Percentiles rank a stretch among this genome's conserved stretches.
These are phyloP conservation scores for Aphelinus certus DNA, from an alignment of 1,140 invertebrate genomes.

Conservation along the genomic window DNA sequence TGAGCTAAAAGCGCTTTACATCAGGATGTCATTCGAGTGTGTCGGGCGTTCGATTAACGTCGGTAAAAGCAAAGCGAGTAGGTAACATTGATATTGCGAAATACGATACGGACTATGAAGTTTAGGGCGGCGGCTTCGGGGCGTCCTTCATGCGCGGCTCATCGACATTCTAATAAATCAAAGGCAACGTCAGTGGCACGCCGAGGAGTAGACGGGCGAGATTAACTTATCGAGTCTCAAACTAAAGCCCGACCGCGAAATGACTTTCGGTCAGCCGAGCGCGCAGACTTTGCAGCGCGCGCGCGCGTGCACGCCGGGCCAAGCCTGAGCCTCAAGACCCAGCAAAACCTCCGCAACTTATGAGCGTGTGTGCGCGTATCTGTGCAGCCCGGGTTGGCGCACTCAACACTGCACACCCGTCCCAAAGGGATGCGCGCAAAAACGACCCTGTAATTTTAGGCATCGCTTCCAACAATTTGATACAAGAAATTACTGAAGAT, in stretches of 20 bases:
- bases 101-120: slow-evolving; percentile 6
- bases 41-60: slow-evolving; percentile 1
- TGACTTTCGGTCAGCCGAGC: slow-evolving; percentile 45
- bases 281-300: slow-evolving; percentile 36
- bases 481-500: background rate
- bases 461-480: background rate
- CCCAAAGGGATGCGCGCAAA: background rate
- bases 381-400: background rate
- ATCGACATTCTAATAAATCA: slow-evolving; percentile 57
- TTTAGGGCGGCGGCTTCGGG: background rate
- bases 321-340: slow-evolving; percentile 13
- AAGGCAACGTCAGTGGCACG: slow-evolving; percentile 51
- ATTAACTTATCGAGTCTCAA: slow-evolving; percentile 53
- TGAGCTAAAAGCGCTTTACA: background rate
- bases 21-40: background rate
- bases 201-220: slow-evolving; percentile 53
- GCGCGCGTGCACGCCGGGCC: background rate
- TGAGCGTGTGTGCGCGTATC: background rate
- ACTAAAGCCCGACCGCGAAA: slow-evolving; percentile 45
- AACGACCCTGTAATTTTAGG: slow-evolving; percentile 4
- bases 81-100: background rate
- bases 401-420: no score
- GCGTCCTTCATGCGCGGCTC: slow-evolving; percentile 25
- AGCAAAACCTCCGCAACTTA: slow-evolving; percentile 31
- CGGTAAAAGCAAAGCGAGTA: slow-evolving; percentile 1